Evolutionary conservation across 2,888 invertebrate species (phyloP), one percentile per base, ranked within the genome.

Genomic region (Philopedon plagiatum): DNA sequence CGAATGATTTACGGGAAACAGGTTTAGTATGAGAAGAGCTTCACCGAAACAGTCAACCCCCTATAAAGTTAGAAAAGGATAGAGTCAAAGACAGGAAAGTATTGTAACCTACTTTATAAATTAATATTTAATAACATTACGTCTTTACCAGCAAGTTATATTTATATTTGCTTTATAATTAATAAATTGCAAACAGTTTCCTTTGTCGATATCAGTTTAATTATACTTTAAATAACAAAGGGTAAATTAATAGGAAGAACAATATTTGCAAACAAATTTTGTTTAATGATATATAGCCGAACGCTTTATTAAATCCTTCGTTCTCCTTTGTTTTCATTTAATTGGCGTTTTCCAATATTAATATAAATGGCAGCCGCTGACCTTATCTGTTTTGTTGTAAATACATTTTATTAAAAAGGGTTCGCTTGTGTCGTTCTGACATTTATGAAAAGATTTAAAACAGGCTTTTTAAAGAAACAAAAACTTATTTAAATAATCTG

Each of bases 291-390:
- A 39, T 64, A 64, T 54, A 34, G 41, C 54, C 32, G 44, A 54
- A 23, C 39, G 54, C 54, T 64, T 64, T 64, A 64, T 54, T 39
- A 54, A 64, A 54, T 46, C 54, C 64, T 37, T 37, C 29, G n/a
- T 54, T 64, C 21, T 39, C 54, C 34, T 21, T 63, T 51, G 64
- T 54, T 54, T 54, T 26, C 54, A 64, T 54, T 62, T 44, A 44
- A 19, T 51, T 29, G 51, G 15, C 51, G 5, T 51, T 51, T 13
- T 18, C 26, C 51, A 51, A 51, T 51, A 51, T 29, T 51, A 51
- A 29, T 29, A 51, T 51, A 23, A 29, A 51, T 29, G 13, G 13
- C 26, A 29, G 29, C 51, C 44, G 39, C n/a, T 19, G 13, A 15
- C 29, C 23, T 15, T 15, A 21, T 26, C 5, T 13, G 2, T 11